Percentiles rank a stretch among this genome's conserved stretches.
Conservation (phyloP, 2,888 invertebrate species). For the Calameuta pallipes region DNA sequence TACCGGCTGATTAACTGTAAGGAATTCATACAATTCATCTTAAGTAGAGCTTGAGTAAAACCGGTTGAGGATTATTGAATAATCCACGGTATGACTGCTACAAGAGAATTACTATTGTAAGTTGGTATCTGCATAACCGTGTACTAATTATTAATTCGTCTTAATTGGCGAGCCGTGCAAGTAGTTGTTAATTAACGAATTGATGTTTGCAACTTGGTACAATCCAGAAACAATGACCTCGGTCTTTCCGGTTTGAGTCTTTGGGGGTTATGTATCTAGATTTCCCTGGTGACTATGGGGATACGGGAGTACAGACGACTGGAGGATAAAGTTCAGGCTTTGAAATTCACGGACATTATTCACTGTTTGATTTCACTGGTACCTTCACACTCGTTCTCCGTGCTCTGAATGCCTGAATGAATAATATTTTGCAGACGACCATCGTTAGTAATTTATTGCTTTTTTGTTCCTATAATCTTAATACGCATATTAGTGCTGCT, state of each 20-base stretch:
- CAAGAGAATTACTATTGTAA: not conserved
- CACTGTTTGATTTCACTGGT: not conserved
- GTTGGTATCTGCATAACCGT: not conserved
- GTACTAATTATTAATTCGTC: slow-evolving; percentile 25
- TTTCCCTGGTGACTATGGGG: slow-evolving; percentile 24
- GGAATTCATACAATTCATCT: not conserved
- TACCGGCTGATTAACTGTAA: not conserved
- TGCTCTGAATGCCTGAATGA: not conserved
- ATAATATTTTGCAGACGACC: not conserved
- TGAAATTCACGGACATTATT: not conserved
- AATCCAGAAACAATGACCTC: slow-evolving; percentile 12
- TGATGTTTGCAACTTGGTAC: slow-evolving; percentile 8
- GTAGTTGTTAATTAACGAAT: slow-evolving; percentile 31
- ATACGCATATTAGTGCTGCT: not conserved
- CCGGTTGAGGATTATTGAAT: not conserved
- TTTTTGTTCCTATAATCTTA: not conserved
- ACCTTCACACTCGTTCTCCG: not conserved
- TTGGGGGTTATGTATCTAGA: slow-evolving; percentile 22
- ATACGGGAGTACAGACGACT: slow-evolving; percentile 8
- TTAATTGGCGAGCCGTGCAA: slow-evolving; percentile 31
- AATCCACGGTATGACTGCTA: not conserved
- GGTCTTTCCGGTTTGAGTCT: slow-evolving; percentile 6
- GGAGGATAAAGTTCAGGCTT: slow-evolving; percentile 4
- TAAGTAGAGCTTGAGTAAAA: not conserved
- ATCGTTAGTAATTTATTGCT: not conserved